A percentile compares a stretch with the other conserved stretches of the same genome.
phyloP scores from a whole-genome alignment of 2,113 vertebrate genomes.

The Gambusia affinis region DNA sequence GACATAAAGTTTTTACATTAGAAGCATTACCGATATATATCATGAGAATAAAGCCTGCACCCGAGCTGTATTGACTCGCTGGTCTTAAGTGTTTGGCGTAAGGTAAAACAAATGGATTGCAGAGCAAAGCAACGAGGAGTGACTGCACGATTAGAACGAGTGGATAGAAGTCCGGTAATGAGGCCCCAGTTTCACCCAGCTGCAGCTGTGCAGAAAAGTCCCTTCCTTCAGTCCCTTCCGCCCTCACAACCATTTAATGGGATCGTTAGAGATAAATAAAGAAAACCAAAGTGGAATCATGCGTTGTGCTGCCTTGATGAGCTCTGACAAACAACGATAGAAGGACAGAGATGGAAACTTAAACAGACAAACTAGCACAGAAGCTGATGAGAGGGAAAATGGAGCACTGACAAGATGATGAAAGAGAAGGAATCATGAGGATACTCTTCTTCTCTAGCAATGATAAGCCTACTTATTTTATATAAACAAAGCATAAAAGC shows the following conservation, averaged over 20 bases:
- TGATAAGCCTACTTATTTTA: conserved; percentile 18
- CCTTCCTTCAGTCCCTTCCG: conserved; percentile 25
- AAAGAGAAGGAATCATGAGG: conserved; percentile 22
- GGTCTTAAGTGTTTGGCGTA: conserved; percentile 28
- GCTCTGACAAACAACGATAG: conserved; percentile 53
- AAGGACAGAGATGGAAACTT: neutral
- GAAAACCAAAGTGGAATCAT: conserved; percentile 58
- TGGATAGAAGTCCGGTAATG: conserved; percentile 47
- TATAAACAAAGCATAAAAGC: conserved; percentile 29
- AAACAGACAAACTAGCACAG: conserved; percentile 18
- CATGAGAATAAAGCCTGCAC: conserved; percentile 8
- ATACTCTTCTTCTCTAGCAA: conserved; percentile 13
- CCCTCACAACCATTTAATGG: conserved; percentile 62
- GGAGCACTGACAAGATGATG: conserved; percentile 3
- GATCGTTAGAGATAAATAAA: conserved; percentile 74
- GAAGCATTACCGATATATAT: conserved; percentile 20
- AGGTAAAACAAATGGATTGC: conserved; percentile 30
- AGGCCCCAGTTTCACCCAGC: conserved; percentile 53
- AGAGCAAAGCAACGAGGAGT: conserved; percentile 31
- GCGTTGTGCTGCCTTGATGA: conserved; percentile 60
- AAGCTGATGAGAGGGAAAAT: conserved; percentile 8
- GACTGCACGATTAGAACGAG: conserved; percentile 26
- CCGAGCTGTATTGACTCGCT: conserved; percentile 14
- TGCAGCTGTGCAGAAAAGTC: conserved; percentile 42
- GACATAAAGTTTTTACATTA: conserved; percentile 3